These are phyloP conservation scores for Amphibalanus amphitrite DNA, from an alignment of 1,140 invertebrate species.

Conservation along the genomic window DNA sequence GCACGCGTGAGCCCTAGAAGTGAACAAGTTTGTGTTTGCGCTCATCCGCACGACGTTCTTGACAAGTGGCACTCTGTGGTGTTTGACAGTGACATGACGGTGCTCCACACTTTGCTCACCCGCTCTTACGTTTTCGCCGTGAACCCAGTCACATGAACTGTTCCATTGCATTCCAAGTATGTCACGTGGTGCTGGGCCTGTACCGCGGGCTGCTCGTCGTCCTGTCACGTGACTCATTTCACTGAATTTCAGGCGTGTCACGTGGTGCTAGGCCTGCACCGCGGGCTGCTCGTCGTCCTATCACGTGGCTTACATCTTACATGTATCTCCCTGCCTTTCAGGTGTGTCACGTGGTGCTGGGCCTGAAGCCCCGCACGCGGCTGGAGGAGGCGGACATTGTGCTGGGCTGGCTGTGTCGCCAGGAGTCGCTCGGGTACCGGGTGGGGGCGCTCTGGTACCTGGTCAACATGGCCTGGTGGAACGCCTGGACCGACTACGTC, in stretches of 20 bases:
- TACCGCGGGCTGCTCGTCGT: not conserved
- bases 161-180: not conserved
- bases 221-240: not conserved
- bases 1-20: no score
- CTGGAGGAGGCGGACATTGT: conserved; percentile 67
- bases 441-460: conserved; percentile 76
- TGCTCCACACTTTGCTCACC: no score
- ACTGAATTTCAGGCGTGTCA: conserved; percentile 49
- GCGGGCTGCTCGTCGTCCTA: conserved; percentile 48
- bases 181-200: not conserved
- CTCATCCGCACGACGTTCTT: no score
- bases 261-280: conserved; percentile 69
- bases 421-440: conserved; percentile 47
- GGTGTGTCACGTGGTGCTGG: conserved; percentile 74
- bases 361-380: conserved; percentile 53
- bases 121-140: no score
- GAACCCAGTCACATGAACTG: no score
- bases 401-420: conserved; percentile 54
- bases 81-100: no score
- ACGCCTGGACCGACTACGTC: conserved; percentile 55
- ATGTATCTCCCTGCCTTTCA: conserved; percentile 24
- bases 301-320: no score
- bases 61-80: no score
- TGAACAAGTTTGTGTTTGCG: no score
- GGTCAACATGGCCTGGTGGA: conserved; percentile 66